Conservation (phyloP, 2,888 invertebrate genomes). For the Biston betularia region DNA sequence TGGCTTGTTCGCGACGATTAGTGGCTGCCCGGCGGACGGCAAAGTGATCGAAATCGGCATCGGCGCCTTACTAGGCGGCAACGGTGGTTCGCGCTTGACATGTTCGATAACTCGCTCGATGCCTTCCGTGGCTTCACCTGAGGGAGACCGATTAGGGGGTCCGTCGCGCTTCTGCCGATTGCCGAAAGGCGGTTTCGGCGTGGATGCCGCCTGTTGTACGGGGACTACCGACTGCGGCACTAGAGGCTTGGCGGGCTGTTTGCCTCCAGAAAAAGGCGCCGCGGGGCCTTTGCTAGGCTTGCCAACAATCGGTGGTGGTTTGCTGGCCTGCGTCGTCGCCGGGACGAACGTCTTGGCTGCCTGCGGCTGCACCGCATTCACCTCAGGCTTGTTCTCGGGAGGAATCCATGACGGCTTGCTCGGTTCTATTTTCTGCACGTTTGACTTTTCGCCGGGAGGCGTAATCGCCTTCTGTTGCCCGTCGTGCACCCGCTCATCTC, state of each 20-base stretch:
- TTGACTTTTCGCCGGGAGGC: conserved; percentile 63
- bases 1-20: conserved; percentile 81
- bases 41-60: conserved; percentile 84
- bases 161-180: conserved; percentile 80
- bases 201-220: conserved; percentile 75
- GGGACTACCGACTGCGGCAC: conserved; percentile 78
- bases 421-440: conserved; percentile 64
- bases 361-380: conserved; percentile 47
- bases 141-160: conserved; percentile 71
- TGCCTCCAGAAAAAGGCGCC: conserved; percentile 78
- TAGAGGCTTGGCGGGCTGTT: conserved; percentile 75
- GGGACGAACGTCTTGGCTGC: conserved; percentile 67
- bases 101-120: conserved; percentile 65
- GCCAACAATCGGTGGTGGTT: conserved; percentile 62
- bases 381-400: conserved; percentile 58
- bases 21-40: conserved; percentile 73
- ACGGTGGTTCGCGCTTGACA: conserved; percentile 70
- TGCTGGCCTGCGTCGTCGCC: conserved; percentile 59
- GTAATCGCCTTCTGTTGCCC: conserved; percentile 52
- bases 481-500: conserved; percentile 61
- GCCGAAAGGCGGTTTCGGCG: conserved; percentile 79
- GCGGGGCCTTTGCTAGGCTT: conserved; percentile 76
- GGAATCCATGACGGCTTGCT: conserved; percentile 70
- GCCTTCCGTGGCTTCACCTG: conserved; percentile 65
- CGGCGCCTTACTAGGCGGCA: conserved; percentile 78